Evolutionary conservation across 2,113 vertebrate genomes (phyloP).

Genomic region (Rhinoptilus africanus): DNA sequence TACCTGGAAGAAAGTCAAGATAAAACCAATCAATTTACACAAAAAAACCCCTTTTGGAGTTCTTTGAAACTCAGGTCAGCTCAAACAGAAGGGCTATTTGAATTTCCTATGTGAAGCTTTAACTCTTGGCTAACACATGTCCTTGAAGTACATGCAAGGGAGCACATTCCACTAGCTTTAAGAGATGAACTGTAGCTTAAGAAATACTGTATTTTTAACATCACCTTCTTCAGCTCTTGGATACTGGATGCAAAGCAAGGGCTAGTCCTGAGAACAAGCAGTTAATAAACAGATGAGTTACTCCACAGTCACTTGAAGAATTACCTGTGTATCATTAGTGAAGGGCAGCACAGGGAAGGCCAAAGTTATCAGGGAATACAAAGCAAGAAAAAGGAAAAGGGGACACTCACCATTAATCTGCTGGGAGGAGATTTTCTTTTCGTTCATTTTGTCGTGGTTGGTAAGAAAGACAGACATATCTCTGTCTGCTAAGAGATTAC

Average conservation of each 20-base stretch:
- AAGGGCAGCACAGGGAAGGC: neutral
- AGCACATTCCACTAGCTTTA: neutral
- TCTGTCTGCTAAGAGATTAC: conserved; percentile 74
- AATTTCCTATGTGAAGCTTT: neutral
- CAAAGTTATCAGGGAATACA: neutral
- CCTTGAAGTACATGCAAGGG: neutral
- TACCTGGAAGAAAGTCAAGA: neutral
- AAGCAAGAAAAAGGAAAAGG: neutral
- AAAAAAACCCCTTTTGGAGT: neutral
- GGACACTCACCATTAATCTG: conserved; percentile 75
- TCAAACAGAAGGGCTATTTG: neutral
- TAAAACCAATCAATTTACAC: neutral
- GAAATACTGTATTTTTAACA: neutral
- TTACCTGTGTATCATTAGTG: neutral
- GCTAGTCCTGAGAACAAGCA: neutral
- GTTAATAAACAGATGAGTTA: neutral
- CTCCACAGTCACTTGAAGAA: neutral
- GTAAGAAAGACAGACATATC: conserved; percentile 76
- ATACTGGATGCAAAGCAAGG: neutral
- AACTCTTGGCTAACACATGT: neutral
- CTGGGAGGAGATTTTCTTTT: conserved; percentile 67
- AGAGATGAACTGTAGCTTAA: neutral
- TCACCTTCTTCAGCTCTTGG: neutral
- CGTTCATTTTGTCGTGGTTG: conserved; percentile 74
- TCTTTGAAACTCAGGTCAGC: neutral